Conservation (phyloP, 2,797 vertebrate species). For the Pipistrellus pipistrellus region DNA sequence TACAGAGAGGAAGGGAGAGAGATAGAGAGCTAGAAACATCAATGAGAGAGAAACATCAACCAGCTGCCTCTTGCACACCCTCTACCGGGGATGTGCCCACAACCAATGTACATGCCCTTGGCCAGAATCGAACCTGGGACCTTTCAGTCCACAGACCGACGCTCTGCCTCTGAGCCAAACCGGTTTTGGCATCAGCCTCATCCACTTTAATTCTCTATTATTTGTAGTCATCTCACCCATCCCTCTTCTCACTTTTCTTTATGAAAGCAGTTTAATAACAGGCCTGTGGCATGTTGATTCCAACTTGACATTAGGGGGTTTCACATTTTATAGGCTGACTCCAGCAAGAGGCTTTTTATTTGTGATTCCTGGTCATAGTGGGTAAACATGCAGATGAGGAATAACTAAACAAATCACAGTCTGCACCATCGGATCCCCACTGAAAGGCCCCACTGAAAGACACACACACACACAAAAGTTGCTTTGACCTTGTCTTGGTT, state of each 20-base stretch:
- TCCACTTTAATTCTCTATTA: constrained; percentile 55
- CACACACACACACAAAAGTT: neutral
- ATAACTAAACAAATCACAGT: constrained; percentile 31
- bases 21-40: too few relatives aligned
- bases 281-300: constrained; percentile 43
- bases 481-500: constrained; percentile 78
- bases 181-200: constrained; percentile 31
- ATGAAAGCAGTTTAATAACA: constrained; percentile 43
- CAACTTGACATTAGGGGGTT: neutral
- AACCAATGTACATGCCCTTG: too few relatives aligned
- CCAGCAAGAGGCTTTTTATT: constrained; percentile 47
- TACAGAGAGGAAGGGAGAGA: too few relatives aligned
- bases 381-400: constrained; percentile 65
- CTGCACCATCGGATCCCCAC: neutral
- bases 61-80: too few relatives aligned
- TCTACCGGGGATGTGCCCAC: too few relatives aligned
- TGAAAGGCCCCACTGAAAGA: neutral
- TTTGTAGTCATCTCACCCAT: constrained; percentile 67
- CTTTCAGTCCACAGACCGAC: too few relatives aligned
- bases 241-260: constrained; percentile 63
- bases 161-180: too few relatives aligned
- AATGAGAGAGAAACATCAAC: too few relatives aligned
- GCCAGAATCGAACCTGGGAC: too few relatives aligned
- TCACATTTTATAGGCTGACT: constrained; percentile 38
- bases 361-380: constrained; percentile 6